phyloP scores from a whole-genome alignment of 2,888 invertebrate genomes.

The Drosophila anomalipes region DNA sequence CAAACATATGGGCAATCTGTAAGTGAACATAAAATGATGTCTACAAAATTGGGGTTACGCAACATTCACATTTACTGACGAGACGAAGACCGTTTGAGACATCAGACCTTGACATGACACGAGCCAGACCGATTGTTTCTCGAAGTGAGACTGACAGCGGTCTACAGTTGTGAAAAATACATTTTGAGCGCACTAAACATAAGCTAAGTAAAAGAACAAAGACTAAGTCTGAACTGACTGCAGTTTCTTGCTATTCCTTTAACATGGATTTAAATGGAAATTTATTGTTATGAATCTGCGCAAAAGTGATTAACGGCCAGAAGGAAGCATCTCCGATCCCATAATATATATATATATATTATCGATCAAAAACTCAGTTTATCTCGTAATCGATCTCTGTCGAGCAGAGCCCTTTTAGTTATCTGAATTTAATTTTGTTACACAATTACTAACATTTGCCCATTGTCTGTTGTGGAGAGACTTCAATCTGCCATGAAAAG shows the following conservation, averaged over 20 bases:
- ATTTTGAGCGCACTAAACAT: not conserved
- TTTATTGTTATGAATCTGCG: too few species aligned
- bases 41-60: not conserved
- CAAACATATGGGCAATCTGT: constrained; percentile 32
- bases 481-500: not conserved
- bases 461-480: fast-evolving
- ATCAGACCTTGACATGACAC: constrained; percentile 3
- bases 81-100: not conserved
- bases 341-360: not conserved
- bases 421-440: not conserved
- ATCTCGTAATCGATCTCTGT: not conserved
- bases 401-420: not conserved
- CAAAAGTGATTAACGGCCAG: not conserved
- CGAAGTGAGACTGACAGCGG: constrained; percentile 18
- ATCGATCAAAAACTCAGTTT: not conserved
- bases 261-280: too few species aligned
- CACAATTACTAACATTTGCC: not conserved
- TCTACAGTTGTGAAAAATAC: constrained; percentile 12
- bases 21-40: constrained; percentile 11
- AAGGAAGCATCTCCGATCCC: not conserved
- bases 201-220: too few species aligned
- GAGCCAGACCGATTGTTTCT: constrained; percentile 27
- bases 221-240: too few species aligned
- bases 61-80: not conserved
- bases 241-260: not conserved